Base-by-base conservation (phyloP, 2,888 invertebrate genomes). In the Penaeus monodon region DNA sequence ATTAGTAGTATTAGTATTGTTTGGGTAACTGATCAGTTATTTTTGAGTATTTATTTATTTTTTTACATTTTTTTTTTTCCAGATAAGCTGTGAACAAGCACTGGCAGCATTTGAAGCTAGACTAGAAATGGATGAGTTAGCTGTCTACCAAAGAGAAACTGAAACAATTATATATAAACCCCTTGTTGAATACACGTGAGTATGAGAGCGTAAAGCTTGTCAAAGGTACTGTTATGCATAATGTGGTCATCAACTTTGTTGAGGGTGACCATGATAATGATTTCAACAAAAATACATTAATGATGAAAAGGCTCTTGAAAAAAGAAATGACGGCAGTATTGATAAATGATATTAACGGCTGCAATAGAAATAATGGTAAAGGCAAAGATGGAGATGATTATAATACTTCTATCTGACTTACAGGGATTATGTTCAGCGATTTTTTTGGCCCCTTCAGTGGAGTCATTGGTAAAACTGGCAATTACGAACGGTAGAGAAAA, bases 361-460 rank as follows among this genome's bases (percentile, higher is more conserved):
- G 44, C 44, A 44, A 10, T 44, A 44, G 44, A 44, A 44, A 44
- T 44, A 17, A 57, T 57, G 14, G 17, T 57, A 20, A 57, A 57
- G 57, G 17, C 57, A 57, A 57, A 57, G 3, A 57, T 57, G 57
- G 17, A 17, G 17, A 57, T 57, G 10, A 57, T 1, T 49, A 57
- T 65, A 64, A 44, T 49, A 33, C 10, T 57, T 27, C 57, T 84
- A 84, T 84, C 88, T 89, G 86, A 88, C 33, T 92, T 92, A 22
- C 92, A 94, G 95, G 90, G 96, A 96, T 91, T 97, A 98, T 93
- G 96, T 97, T 24, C 95, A 96, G 91, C 96, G 96, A 2, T 97
- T 97, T 92, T n/a, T 98, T 98, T 92, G 96, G 96, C 7, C 97
- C 97, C 1, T 98, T 98, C 93, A 97, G 97, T 22, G 96, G 96